These are phyloP conservation scores for Epistrophe grossulariae DNA, from an alignment of 2,888 invertebrate species.

Conservation along the genomic window DNA sequence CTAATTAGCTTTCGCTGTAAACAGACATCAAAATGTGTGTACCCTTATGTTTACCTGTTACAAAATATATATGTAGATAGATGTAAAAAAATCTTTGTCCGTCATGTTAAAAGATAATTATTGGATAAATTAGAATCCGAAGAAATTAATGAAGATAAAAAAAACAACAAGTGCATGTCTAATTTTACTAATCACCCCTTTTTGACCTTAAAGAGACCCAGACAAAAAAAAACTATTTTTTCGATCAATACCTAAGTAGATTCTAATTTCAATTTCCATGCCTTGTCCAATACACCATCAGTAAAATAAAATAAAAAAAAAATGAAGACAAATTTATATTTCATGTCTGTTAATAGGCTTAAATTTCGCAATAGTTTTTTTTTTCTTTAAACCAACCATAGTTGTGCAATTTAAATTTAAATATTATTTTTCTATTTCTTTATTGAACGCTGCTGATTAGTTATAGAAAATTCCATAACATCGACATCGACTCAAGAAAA, in stretches of 20 bases:
- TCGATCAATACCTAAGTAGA: not conserved
- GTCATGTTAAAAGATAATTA: slow-evolving; percentile 10
- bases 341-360: not conserved
- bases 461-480: not conserved
- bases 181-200: not conserved
- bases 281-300: not conserved
- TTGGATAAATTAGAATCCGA: not conserved
- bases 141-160: not conserved
- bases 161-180: not conserved
- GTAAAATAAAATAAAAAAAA: no score
- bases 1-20: slow-evolving; percentile 23
- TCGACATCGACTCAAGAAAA: not conserved
- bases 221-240: not conserved
- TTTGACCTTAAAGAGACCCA: not conserved
- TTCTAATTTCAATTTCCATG: not conserved
- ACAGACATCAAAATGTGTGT: not conserved
- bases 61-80: not conserved
- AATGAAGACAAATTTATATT: not conserved
- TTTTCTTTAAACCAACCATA: not conserved
- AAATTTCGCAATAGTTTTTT: not conserved
- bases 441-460: slow-evolving; percentile 31
- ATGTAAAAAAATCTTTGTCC: not conserved
- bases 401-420: slow-evolving; percentile 33
- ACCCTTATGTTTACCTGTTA: slow-evolving; percentile 3
- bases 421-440: slow-evolving; percentile 20